These are phyloP conservation scores for Graphium colonna DNA, from an alignment of 2,888 invertebrate genomes.

Conservation along the genomic window DNA sequence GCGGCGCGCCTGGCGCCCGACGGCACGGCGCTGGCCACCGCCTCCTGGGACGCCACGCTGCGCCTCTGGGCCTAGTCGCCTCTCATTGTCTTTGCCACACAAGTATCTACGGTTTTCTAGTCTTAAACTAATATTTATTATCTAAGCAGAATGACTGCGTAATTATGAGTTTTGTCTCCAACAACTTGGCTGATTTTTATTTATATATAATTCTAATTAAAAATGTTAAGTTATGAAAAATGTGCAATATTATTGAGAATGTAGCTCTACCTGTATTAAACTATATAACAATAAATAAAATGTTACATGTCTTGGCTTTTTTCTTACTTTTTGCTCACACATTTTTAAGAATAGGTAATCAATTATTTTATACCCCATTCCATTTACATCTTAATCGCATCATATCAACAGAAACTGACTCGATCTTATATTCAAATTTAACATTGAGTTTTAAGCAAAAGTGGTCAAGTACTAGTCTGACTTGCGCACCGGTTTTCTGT, in stretches of 20 bases:
- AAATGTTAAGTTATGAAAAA: background rate
- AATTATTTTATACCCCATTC: too few relatives aligned
- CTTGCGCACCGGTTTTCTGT: too few relatives aligned
- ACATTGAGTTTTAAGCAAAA: too few relatives aligned
- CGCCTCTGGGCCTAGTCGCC: slow-evolving; percentile 78
- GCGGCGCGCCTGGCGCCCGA: slow-evolving; percentile 97
- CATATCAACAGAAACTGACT: too few relatives aligned
- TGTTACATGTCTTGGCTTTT: slow-evolving; percentile 14
- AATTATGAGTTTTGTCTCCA: background rate
- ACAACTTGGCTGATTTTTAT: background rate
- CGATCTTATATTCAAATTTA: too few relatives aligned
- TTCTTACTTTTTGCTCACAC: too few relatives aligned
- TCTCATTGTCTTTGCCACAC: background rate
- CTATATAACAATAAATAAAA: slow-evolving; percentile 23
- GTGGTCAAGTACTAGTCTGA: too few relatives aligned
- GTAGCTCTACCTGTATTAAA: background rate
- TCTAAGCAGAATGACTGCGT: background rate
- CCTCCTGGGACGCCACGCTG: slow-evolving; percentile 90
- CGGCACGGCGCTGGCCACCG: slow-evolving; percentile 97
- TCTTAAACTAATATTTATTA: background rate
- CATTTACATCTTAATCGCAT: too few relatives aligned
- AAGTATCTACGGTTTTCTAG: slow-evolving; percentile 13
- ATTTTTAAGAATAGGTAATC: too few relatives aligned
- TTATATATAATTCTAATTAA: background rate
- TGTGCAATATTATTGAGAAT: background rate